phyloP scores from a whole-genome alignment of 2,888 invertebrate species.

The Smittia sp. region DNA sequence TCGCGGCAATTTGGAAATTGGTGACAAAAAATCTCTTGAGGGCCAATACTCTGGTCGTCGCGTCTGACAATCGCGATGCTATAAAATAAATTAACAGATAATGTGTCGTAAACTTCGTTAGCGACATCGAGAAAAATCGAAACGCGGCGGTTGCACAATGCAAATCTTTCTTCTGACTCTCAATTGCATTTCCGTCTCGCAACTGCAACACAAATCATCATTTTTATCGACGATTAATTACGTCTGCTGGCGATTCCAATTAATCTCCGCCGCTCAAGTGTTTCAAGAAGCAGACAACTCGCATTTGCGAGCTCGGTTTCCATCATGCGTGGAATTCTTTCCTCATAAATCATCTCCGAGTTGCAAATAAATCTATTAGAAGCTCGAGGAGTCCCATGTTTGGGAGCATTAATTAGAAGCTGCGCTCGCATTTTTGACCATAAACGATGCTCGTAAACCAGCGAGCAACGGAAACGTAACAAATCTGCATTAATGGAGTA shows the following conservation, averaged over 20 bases:
- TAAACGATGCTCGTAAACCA: conserved; percentile 17
- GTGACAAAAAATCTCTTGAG: conserved; percentile 26
- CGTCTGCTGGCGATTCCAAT: background rate
- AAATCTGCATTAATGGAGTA: conserved; percentile 35
- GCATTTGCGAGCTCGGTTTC: background rate
- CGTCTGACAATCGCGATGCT: background rate
- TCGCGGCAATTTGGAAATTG: conserved; percentile 18
- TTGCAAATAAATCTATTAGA: background rate
- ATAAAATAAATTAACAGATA: conserved; percentile 31
- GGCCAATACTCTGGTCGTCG: background rate
- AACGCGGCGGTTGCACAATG: background rate
- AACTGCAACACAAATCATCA: background rate
- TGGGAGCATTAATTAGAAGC: conserved; percentile 12
- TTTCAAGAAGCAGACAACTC: background rate
- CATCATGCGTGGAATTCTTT: background rate
- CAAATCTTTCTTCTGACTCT: too few relatives aligned
- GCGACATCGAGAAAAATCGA: background rate
- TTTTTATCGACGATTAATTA: background rate
- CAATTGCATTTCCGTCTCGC: too few relatives aligned
- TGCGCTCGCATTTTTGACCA: conserved; percentile 17
- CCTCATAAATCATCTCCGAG: background rate
- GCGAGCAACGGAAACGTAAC: conserved; percentile 24
- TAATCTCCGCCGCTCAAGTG: background rate
- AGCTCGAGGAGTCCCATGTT: background rate
- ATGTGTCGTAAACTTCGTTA: conserved; percentile 9